Conservation (phyloP, 2,888 invertebrate species). For the Troglohyphantes excavatus region DNA sequence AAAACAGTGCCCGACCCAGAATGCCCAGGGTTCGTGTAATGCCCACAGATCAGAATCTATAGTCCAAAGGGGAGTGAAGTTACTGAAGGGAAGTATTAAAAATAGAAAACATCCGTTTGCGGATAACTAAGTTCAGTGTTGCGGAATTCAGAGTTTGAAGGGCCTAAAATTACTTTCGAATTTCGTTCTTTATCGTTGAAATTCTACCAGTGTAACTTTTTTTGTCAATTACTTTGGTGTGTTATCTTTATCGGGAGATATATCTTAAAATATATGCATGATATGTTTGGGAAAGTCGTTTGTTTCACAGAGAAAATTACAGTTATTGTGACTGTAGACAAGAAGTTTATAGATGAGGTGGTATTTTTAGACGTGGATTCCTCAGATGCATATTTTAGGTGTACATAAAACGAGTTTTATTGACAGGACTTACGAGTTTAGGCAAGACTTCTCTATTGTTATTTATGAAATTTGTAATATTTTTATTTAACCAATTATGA, state of each 20-base stretch:
- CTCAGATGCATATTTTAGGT: background rate
- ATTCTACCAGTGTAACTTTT: slow-evolving; percentile 20
- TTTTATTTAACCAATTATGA: too few relatives aligned
- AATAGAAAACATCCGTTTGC: slow-evolving; percentile 22
- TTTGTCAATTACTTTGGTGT: background rate
- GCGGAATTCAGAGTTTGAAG: slow-evolving; percentile 45
- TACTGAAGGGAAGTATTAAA: slow-evolving; percentile 25
- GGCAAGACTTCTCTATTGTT: background rate
- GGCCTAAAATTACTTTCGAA: slow-evolving; percentile 33
- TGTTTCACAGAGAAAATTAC: background rate
- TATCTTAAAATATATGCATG: background rate
- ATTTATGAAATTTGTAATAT: background rate
- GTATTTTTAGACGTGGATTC: background rate
- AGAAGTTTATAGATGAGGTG: background rate
- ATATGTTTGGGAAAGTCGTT: background rate
- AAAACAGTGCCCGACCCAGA: slow-evolving; percentile 27
- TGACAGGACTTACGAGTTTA: background rate
- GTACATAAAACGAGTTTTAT: background rate
- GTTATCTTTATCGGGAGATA: background rate
- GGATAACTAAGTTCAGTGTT: background rate
- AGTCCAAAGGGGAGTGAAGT: background rate
- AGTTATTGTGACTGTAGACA: background rate
- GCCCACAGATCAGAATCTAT: slow-evolving; percentile 14
- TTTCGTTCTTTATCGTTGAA: background rate
- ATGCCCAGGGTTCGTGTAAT: slow-evolving; percentile 36